Evolutionary conservation across 2,888 invertebrate genomes (phyloP), one percentile per base, ranked within the genome.

Genomic region (Gymnoscelis rufifasciata): DNA sequence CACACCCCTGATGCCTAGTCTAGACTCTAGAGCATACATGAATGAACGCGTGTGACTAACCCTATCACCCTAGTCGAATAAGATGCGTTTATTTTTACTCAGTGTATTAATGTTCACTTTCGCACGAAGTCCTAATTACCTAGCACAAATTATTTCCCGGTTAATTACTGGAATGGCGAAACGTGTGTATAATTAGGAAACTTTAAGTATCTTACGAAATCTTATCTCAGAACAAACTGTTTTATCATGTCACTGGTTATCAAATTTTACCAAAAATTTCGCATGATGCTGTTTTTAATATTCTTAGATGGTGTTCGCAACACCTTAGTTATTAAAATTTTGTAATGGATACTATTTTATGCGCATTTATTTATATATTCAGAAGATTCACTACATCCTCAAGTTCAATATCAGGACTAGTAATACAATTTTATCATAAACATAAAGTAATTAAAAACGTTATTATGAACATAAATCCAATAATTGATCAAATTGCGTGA

Each of bases 71-170:
- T n/a, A 31, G 14, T 13, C 55, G 62, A 54, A 52, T 51, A 45
- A 51, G 57, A 65, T 60, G 64, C 56, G 59, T 68, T 68, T 68
- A 67, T 64, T 66, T 63, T 63, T 51, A 59, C 61, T 51, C 59
- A 56, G 38, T 30, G 42, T 54, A 50, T 52, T 58, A 57, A 57
- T 51, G 55, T 40, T 51, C 54, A 49, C 54, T 58, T 57, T 54
- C 49, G 51, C 49, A 45, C 24, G 48, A 53, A 54, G 41, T 50
- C 35, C 48, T 58, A 53, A 56, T 54, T 54, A 46, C 50, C 40
- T 37, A 23, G 46, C 47, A 48, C 43, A 52, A 47, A 52, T 49
- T 40, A 57, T 57, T 52, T 56, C 56, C 54, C 46, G 51, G 46
- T 44, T 46, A 47, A 49, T 51, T 26, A 27, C 47, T 45, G 30